Base-by-base conservation (phyloP, 2,113 vertebrate genomes). In the Microcebus murinus region DNA sequence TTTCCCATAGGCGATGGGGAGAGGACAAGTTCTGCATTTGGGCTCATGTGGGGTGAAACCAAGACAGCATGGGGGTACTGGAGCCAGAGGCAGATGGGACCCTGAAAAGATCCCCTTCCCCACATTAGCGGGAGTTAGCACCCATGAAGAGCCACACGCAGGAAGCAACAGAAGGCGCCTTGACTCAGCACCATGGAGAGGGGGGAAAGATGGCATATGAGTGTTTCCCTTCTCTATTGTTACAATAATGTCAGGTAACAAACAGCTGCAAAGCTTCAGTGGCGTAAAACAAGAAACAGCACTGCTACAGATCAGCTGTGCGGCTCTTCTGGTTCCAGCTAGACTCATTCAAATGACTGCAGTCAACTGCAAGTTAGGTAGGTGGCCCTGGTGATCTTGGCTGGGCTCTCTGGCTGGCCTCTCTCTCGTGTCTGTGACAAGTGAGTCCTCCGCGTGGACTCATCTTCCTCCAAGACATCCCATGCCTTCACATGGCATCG, bases 131-230 rank as follows among this genome's bases (percentile, higher is more conserved):
- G 20, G 23, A 63, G 71, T 12, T 36, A 15, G 3, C 1, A 96
- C 98, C 98, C 29, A 98, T 82, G 98, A 98, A 67, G 98, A 99
- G 59, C 97, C 98, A 61, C 98, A 99, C 23, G 99, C 97, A 3
- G 99, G 99, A 99, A 97, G 99, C 99, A 96, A 96, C 99, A 92
- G 99, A 55, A 0, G 99, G 99, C 20, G 98, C 99, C 0, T 98
- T 99, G 17, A 8, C 97, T 27, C 99, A 99, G 59, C 99, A 99
- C 63, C 99, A 99, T 9, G 98, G 90, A 99, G 17, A 98, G 92
- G 99, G 99, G 94, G 98, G 99, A 7, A 98, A 98, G 20, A 99
- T 31, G 98, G 4, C 98, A 98, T 99, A 8, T 12, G 31, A 71
- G n/a, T 20, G 52, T 21, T 68, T 71, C 68, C 21, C 13, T 31